Base-by-base conservation (phyloP, 2,888 invertebrate species). In the Trachelus iudaicus region DNA sequence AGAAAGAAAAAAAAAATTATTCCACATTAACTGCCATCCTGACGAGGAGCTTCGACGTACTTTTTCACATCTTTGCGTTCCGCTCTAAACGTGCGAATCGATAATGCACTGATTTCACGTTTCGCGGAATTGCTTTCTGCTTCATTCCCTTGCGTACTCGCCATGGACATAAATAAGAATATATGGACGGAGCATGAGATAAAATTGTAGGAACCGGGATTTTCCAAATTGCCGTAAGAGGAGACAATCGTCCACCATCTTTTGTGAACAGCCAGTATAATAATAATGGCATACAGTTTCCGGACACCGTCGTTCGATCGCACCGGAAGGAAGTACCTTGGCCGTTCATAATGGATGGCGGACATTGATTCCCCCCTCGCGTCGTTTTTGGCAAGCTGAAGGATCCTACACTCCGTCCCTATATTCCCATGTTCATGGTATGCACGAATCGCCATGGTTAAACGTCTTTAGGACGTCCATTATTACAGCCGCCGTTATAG, bases 1-100 rank as follows among this genome's bases (percentile, higher is more conserved):
- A 83, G 83, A 56, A 75, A 30, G 69, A 75, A 76, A 73, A 75
- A 76, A 73, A 80, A 76, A 79, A 73, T 73, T 73, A 73, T 40
- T 31, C 35, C 71, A 31, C 73, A 76, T 56, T 68, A 56, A 77
- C 56, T 56, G 9, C 56, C 56, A 23, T 56, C 56, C 56, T 9
- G 56, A 56, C 56, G 56, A 56, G 56, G 56, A 56, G 56, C 56
- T 56, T 56, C 56, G 56, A 56, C 56, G 56, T 56, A 56, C 56
- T 15, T 56, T 56, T 56, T 56, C 56, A 56, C 56, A 56, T 23
- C 56, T 56, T 56, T 56, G 56, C 23, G 56, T 56, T 56, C 56
- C 56, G 56, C 56, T 23, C 56, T 56, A 56, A 56, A 56, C 56
- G 56, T 56, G 56, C 56, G 23, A 56, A 56, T 56, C 56, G 23